These are phyloP conservation scores for Limnephilus rhombicus DNA, from an alignment of 2,888 invertebrate species.

Conservation along the genomic window DNA sequence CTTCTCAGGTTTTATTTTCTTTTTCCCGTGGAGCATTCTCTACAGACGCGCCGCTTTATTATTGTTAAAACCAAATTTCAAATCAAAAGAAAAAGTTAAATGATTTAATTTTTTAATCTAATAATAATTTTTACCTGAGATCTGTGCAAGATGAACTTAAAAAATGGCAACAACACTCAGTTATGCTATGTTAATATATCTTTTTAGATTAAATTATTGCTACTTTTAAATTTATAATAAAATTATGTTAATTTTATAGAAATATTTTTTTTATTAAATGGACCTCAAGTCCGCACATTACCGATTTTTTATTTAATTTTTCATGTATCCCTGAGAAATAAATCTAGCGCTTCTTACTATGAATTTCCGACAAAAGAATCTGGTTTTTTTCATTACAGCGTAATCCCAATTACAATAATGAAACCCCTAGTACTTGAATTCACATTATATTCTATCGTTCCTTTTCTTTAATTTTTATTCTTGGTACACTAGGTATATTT, in stretches of 20 bases:
- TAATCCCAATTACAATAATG: background rate
- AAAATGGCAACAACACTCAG: background rate
- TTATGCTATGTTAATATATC: background rate
- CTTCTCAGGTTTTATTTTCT: constrained; percentile 84
- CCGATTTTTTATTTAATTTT: background rate
- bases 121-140: background rate
- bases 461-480: background rate
- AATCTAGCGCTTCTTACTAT: too few species aligned
- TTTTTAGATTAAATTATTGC: background rate
- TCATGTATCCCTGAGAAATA: background rate
- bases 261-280: background rate
- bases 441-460: background rate
- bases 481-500: background rate
- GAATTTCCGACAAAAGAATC: background rate
- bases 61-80: constrained; percentile 48
- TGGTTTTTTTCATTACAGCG: background rate
- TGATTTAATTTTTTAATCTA: background rate
- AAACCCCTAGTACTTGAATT: background rate
- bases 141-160: background rate
- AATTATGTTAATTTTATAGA: background rate
- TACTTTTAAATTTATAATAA: background rate
- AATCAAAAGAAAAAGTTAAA: constrained; percentile 34
- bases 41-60: constrained; percentile 74
- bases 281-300: background rate
- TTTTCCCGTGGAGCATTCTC: constrained; percentile 81